Evolutionary conservation across 23 tunicate species (phyloP), one percentile per base, ranked within the genome.

Genomic region (Ciona savignyi): DNA sequence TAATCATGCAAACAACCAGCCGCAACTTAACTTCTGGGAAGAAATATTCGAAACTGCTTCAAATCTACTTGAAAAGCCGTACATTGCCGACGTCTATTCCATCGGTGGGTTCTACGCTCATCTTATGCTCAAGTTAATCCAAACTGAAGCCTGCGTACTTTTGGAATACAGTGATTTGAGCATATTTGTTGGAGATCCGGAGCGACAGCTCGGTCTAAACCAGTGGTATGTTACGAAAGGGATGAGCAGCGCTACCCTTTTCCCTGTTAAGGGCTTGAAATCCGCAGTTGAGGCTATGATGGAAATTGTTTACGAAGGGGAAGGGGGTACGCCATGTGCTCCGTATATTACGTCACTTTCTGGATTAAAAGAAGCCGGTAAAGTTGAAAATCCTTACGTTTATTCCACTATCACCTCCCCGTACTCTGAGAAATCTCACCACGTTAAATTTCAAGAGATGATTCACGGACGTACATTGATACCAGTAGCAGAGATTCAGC

Each of bases 241-340:
- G 33, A 29, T 72, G 62, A 28, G 68, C 21, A 66, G 31, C 11
- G 83, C 65, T 25, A 62, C 21, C 1, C 21, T 81, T 2, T 73
- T 79, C 74, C 35, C 84, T 20, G 84, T 86, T 2, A 22, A 22
- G 3, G 72, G 69, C 35, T 56, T 86, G 15, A 56, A 62, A 56
- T 81, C 85, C 28, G 93, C 85, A 21, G 23, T 86, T 34, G 76
- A 74, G 68, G 85, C 93, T 27, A 28, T 75, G 30, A 25, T 86
- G 2, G 81, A 79, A 29, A 69, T 86, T 30, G 78, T 82, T 1
- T 86, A 79, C 65, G 93, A 86, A 34, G 93, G 93, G n/a, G 93
- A 79, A 60, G 93, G 93, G 2, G 80, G 93, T 3, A 30, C 78
- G 1, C 48, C 76, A 4, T 86, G 85, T 75, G 25, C 77, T 42